Evolutionary conservation across 2,797 vertebrate species (phyloP).

Genomic region (Manis pentadactyla): DNA sequence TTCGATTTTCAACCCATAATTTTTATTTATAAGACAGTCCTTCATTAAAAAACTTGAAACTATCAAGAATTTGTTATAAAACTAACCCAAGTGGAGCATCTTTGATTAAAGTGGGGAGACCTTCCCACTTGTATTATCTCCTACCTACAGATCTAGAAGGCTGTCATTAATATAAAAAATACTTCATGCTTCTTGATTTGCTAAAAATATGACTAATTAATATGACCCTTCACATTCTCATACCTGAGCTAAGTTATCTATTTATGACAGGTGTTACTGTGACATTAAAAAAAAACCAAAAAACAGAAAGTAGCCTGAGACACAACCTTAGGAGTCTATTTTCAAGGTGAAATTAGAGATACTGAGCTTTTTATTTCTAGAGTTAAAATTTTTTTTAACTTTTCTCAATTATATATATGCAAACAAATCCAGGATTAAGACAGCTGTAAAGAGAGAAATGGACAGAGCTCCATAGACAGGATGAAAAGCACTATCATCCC

Average conservation of each 20-base stretch:
- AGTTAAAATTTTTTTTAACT: background rate
- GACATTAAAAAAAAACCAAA: background rate
- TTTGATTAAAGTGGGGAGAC: background rate
- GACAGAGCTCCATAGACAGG: background rate
- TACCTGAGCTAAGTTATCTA: background rate
- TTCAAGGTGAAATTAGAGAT: background rate
- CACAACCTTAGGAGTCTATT: background rate
- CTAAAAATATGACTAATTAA: constrained; percentile 4
- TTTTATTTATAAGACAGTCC: background rate
- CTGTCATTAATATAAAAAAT: background rate
- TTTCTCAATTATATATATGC: background rate
- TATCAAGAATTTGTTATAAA: background rate
- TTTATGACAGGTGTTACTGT: background rate
- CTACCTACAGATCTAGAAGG: background rate
- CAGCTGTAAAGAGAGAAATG: background rate
- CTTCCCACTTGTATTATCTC: background rate
- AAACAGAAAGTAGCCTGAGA: background rate
- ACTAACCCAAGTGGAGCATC: background rate
- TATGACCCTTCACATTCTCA: background rate
- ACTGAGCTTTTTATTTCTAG: background rate
- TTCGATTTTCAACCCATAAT: background rate
- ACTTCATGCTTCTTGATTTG: background rate
- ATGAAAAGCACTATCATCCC: background rate
- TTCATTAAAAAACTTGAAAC: background rate
- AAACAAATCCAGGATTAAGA: constrained; percentile 54